Evolutionary conservation across 2,888 invertebrate genomes (phyloP).

Genomic region (Plutella xylostella): DNA sequence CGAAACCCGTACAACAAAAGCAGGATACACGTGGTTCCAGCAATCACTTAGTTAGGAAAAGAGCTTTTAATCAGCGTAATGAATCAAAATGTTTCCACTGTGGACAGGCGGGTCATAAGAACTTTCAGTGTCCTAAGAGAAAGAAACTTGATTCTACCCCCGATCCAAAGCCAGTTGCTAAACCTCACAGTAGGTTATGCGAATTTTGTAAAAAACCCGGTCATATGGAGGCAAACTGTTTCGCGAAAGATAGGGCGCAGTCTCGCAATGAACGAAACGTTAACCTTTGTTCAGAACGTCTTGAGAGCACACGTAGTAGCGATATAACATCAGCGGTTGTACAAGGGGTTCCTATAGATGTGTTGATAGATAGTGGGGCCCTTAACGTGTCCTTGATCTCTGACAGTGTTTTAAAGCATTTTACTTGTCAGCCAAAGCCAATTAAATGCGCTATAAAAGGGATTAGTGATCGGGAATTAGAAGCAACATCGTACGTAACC

Average conservation of each 20-base stretch:
- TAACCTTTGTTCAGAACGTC: conserved; percentile 6
- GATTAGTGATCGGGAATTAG: conserved; percentile 11
- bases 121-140: neutral
- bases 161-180: neutral
- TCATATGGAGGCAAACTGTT: neutral
- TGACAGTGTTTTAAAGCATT: conserved; percentile 7
- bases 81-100: neutral
- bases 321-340: conserved; percentile 13
- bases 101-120: neutral
- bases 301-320: neutral
- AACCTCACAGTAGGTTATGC: neutral
- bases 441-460: conserved; percentile 9
- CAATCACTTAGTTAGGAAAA: neutral
- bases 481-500: conserved; percentile 10
- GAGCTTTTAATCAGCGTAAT: neutral
- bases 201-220: neutral
- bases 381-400: conserved; percentile 17
- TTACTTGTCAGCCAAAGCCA: conserved; percentile 6
- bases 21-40: neutral
- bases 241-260: neutral
- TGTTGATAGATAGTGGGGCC: conserved; percentile 21
- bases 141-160: neutral
- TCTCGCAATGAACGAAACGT: conserved; percentile 10
- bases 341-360: conserved; percentile 16
- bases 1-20: neutral